Evolutionary conservation across 92 coral and sea anemone species (phyloP).

Genomic region (Desmophyllum pertusum): DNA sequence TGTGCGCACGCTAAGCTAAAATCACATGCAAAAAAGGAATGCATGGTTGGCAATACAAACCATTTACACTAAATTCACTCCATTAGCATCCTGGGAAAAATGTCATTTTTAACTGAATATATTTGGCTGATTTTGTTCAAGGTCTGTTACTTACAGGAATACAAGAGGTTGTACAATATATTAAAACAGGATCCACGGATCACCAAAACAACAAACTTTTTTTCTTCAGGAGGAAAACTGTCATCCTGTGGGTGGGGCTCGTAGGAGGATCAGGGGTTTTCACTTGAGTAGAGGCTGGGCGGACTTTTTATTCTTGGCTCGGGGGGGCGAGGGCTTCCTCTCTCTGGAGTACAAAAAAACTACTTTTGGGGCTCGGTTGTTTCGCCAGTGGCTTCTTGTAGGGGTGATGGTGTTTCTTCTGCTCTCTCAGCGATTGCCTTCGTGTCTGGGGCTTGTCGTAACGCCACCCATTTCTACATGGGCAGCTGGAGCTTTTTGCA

Average conservation of each 20-base stretch:
- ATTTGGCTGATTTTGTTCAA: not conserved
- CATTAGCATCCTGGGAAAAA: too few relatives aligned
- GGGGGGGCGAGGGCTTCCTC: conserved; percentile 19
- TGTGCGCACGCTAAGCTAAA: too few relatives aligned
- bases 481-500: conserved; percentile 32
- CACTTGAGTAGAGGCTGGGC: conserved; percentile 14
- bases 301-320: conserved; percentile 33
- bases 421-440: conserved; percentile 27
- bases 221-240: not conserved
- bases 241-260: conserved; percentile 12
- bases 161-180: not conserved
- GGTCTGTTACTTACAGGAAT: not conserved
- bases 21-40: too few relatives aligned
- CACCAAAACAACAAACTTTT: not conserved
- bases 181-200: conserved; percentile 20
- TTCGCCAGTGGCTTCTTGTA: conserved; percentile 6
- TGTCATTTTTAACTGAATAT: too few relatives aligned
- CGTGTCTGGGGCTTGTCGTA: conserved; percentile 60
- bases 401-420: conserved; percentile 60
- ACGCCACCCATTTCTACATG: conserved; percentile 43
- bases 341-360: not conserved
- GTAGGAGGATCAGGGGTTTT: conserved; percentile 27
- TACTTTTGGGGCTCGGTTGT: conserved; percentile 45
- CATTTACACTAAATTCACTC: too few relatives aligned
- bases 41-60: too few relatives aligned